phyloP scores from a whole-genome alignment of 2,113 vertebrate species.

The Conger conger region DNA sequence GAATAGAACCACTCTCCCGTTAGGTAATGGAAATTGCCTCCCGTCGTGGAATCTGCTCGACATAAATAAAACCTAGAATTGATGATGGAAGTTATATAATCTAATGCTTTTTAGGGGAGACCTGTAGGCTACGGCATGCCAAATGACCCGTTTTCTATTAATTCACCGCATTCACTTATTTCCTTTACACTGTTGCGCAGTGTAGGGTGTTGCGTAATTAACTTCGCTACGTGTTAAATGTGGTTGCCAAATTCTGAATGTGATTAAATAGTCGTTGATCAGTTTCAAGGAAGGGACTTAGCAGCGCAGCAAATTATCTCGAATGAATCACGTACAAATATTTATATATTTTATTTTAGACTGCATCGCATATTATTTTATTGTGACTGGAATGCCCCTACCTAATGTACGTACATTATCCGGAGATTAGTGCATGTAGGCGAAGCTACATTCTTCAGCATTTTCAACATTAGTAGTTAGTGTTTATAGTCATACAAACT shows the following conservation, averaged over 20 bases:
- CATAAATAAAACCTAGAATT: background rate
- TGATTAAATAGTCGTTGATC: background rate
- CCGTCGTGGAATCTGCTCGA: background rate
- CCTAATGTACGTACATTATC: background rate
- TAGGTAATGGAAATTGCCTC: background rate
- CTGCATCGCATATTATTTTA: background rate
- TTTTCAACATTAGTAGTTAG: background rate
- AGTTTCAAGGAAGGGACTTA: background rate
- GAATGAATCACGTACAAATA: background rate
- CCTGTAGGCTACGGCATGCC: background rate
- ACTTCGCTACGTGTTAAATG: background rate
- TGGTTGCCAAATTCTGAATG: background rate
- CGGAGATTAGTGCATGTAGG: background rate
- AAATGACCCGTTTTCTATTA: background rate
- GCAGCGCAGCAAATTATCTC: background rate
- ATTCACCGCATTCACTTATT: background rate
- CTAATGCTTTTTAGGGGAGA: background rate
- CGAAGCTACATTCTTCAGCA: background rate
- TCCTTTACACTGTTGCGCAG: background rate
- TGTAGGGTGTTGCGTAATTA: background rate
- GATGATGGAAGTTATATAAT: background rate
- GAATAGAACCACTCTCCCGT: background rate
- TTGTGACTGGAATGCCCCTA: background rate
- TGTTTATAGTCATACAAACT: background rate
- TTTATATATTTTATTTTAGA: background rate